Evolutionary conservation across 2,888 invertebrate species (phyloP).

Genomic region (Leucozona laternaria): DNA sequence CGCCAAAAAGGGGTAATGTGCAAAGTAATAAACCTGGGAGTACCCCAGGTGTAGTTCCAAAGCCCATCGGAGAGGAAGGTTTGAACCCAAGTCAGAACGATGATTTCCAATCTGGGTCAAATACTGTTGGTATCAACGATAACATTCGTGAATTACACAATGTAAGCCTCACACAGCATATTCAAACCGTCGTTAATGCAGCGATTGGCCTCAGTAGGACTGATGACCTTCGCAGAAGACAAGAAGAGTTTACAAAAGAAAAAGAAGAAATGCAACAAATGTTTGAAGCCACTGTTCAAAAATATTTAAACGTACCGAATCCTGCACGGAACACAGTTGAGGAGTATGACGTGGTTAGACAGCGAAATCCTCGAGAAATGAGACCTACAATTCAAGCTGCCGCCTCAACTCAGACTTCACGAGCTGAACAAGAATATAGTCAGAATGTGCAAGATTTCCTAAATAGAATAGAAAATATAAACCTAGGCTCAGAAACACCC

Average conservation of each 20-base stretch:
- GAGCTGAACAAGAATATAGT: too few species aligned
- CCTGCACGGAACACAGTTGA: slow-evolving; percentile 1
- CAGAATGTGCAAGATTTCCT: not conserved
- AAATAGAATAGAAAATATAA: not conserved
- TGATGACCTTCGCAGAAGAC: slow-evolving; percentile 28
- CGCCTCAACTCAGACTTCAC: not conserved
- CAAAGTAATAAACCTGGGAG: not conserved
- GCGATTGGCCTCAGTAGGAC: slow-evolving; percentile 22
- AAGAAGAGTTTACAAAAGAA: too few species aligned
- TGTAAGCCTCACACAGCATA: not conserved
- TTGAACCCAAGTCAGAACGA: not conserved
- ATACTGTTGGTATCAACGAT: not conserved
- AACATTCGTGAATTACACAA: not conserved
- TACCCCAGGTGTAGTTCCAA: not conserved
- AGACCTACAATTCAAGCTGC: not conserved
- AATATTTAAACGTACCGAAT: not conserved
- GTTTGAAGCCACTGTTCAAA: not conserved
- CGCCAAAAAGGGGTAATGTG: not conserved
- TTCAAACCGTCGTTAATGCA: not conserved
- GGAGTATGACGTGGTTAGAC: not conserved
- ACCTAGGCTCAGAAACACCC: slow-evolving; percentile 4
- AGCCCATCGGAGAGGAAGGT: not conserved
- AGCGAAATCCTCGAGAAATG: not conserved
- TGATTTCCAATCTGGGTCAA: not conserved
- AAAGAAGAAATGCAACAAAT: not conserved